Conservation (phyloP, 1,140 invertebrate genomes). For the Pogonomyrmex barbatus region DNA sequence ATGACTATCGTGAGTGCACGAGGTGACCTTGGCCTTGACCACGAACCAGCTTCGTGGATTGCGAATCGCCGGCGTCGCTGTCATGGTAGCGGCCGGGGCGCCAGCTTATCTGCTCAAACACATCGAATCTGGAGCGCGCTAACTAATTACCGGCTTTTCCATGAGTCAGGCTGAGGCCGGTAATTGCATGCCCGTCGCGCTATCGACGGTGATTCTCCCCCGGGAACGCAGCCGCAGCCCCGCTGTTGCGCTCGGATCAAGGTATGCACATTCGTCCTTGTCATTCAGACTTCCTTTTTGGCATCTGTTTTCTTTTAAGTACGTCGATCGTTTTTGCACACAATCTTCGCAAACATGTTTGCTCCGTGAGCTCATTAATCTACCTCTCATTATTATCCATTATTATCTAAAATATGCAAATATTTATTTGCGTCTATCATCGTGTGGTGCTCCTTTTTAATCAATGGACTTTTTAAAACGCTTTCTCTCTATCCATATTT, state of each 20-base stretch:
- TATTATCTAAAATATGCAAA: slow-evolving; percentile 26
- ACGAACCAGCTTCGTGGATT: slow-evolving; percentile 67
- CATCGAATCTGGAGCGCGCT: slow-evolving; percentile 77
- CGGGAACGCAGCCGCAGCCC: slow-evolving; percentile 63
- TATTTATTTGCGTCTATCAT: not conserved
- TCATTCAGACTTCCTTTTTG: slow-evolving; percentile 37
- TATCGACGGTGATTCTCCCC: slow-evolving; percentile 74
- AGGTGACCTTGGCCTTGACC: slow-evolving; percentile 71
- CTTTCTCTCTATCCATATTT: not conserved
- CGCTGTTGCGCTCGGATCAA: slow-evolving; percentile 39
- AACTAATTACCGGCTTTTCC: slow-evolving; percentile 78
- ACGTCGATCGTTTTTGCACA: not conserved
- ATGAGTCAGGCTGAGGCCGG: slow-evolving; percentile 69
- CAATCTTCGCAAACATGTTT: slow-evolving; percentile 7
- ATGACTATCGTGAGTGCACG: slow-evolving; percentile 1
- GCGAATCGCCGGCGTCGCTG: slow-evolving; percentile 56
- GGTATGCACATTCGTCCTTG: slow-evolving; percentile 18
- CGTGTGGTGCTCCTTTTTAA: not conserved
- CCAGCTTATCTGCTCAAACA: slow-evolving; percentile 75
- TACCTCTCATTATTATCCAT: not conserved
- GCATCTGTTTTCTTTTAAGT: not conserved
- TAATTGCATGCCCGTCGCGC: slow-evolving; percentile 72
- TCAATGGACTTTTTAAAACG: not conserved
- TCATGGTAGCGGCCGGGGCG: slow-evolving; percentile 62
- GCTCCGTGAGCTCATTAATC: slow-evolving; percentile 7